Base-by-base conservation (phyloP, 2,113 vertebrate species). In the Ornithorhynchus anatinus region DNA sequence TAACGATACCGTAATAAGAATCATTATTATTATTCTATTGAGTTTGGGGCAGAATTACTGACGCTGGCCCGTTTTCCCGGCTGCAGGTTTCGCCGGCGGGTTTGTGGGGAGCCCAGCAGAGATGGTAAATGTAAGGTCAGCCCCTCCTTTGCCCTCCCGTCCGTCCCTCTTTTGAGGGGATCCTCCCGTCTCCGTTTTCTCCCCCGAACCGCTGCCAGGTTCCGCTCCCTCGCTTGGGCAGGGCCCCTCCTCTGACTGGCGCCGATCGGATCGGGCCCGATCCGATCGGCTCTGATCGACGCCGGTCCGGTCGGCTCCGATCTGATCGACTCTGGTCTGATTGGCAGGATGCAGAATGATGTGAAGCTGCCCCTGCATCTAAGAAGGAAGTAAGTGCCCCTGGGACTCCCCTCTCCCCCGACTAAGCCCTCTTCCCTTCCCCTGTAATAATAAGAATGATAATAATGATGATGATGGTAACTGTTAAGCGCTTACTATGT, bases 311-410 rank as follows among this genome's bases (percentile, higher is more conserved):
- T n/a, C n/a, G n/a, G n/a, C n/a, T n/a, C n/a, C n/a, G n/a, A n/a
- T n/a, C n/a, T n/a, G n/a, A n/a, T n/a, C n/a, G n/a, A n/a, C n/a
- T n/a, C n/a, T 17, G 19, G 25, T 50, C 31, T 14, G 47, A 29
- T n/a, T 60, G 76, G 2, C 44, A 97, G 96, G 89, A 97, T 97
- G 96, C 96, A 97, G 92, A 97, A 97, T 61, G 96, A 97, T 22
- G 5, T 97, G 92, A 97, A 97, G 76, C 92, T 95, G 15, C 92
- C 95, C 0, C 79, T 87, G 1, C 72, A 93, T 12, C 90, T 91
- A 64, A 92, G 96, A 72, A 94, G 96, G 72, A 97, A 97, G 96
- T 97, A 84, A 96, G 96, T 89, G 42, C 20, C 17, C 8, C 19
- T 29, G 15, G 25, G 47, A 10, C 47, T 10, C 25, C 5, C 47